A percentile compares a stretch with the other conserved stretches of the same genome.
Conservation (phyloP, 1,140 invertebrate genomes). For the Musca vetustissima region DNA sequence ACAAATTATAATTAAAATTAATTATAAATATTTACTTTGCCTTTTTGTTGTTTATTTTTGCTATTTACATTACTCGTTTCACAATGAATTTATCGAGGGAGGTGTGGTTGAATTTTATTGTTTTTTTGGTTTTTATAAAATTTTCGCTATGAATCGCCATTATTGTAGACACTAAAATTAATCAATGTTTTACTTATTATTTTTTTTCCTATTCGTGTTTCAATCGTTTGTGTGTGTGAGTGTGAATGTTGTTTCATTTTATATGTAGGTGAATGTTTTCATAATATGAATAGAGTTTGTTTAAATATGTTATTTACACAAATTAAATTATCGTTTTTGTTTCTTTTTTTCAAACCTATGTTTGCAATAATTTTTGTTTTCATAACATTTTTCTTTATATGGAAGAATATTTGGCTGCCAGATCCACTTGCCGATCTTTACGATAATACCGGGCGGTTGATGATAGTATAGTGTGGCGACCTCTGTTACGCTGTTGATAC, state of each 20-base stretch:
- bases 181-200: not conserved
- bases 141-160: too few relatives aligned
- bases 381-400: slow-evolving; percentile 22
- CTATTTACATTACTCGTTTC: too few relatives aligned
- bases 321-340: not conserved
- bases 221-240: not conserved
- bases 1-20: too few relatives aligned
- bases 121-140: too few relatives aligned
- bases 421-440: slow-evolving; percentile 24
- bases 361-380: too few relatives aligned
- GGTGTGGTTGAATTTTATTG: too few relatives aligned
- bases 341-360: not conserved
- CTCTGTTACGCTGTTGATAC: not conserved
- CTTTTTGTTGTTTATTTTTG: too few relatives aligned
- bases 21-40: too few relatives aligned
- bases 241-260: too few relatives aligned
- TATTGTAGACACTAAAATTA: slow-evolving; percentile 1
- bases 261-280: too few relatives aligned
- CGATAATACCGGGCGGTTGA: slow-evolving; percentile 8
- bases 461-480: not conserved
- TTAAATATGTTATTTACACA: slow-evolving; percentile 5
- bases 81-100: too few relatives aligned
- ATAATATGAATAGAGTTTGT: not conserved
- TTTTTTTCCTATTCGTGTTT: not conserved
- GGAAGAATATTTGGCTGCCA: slow-evolving; percentile 32